phyloP scores from a whole-genome alignment of 1,140 invertebrate species.

The Drosophila willistoni region DNA sequence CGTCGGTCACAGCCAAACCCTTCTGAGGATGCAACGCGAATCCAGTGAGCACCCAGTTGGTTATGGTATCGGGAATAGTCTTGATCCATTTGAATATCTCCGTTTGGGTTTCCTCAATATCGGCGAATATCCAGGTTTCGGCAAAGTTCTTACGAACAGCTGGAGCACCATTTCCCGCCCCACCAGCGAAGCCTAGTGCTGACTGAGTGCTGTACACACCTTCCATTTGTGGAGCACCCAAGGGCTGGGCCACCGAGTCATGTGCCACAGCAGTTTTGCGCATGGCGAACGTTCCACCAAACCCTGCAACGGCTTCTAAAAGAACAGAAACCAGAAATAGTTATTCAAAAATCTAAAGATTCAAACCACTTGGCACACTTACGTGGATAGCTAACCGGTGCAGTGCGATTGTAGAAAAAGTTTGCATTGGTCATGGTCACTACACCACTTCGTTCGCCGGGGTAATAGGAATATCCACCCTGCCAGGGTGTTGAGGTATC shows the following conservation, averaged over 20 bases:
- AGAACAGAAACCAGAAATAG: neutral
- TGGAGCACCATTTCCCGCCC: neutral
- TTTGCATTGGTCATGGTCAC: slow-evolving; percentile 78
- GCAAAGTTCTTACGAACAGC: slow-evolving; percentile 70
- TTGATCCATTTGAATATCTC: slow-evolving; percentile 82
- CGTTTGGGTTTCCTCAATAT: slow-evolving; percentile 64
- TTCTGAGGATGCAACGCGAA: slow-evolving; percentile 93
- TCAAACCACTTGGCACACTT: slow-evolving; percentile 17
- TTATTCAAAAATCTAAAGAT: neutral
- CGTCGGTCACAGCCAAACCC: slow-evolving; percentile 92
- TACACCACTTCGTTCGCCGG: slow-evolving; percentile 66
- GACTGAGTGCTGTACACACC: neutral
- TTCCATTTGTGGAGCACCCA: neutral
- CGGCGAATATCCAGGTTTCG: slow-evolving; percentile 78
- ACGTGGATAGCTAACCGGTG: slow-evolving; percentile 36
- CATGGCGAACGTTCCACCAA: slow-evolving; percentile 19
- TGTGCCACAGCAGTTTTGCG: slow-evolving; percentile 41
- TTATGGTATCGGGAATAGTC: slow-evolving; percentile 93
- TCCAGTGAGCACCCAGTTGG: slow-evolving; percentile 95
- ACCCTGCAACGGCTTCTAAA: slow-evolving; percentile 32
- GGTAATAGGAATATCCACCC: slow-evolving; percentile 74
- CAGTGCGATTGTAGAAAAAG: slow-evolving; percentile 72
- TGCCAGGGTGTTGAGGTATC: slow-evolving; percentile 71
- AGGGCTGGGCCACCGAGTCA: neutral
- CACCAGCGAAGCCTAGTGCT: neutral